Evolutionary conservation across 2,797 vertebrate species (phyloP).

Genomic region (Brachyrhaphis roseni): DNA sequence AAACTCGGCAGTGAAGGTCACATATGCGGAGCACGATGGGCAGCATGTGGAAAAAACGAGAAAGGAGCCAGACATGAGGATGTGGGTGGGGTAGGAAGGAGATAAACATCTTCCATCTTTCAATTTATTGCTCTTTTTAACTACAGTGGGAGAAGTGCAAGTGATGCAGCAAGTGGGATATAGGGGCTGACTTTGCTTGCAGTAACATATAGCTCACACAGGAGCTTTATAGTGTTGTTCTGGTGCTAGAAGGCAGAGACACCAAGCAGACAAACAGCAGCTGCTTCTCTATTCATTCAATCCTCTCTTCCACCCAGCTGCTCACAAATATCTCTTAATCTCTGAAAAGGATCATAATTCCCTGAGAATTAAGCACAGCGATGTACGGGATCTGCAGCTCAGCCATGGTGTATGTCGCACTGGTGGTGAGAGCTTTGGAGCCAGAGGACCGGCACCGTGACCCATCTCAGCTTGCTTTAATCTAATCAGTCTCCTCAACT

Average conservation of each 20-base stretch:
- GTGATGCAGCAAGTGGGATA: constrained; percentile 24
- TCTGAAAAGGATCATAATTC: constrained; percentile 48
- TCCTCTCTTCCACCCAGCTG: constrained; percentile 53
- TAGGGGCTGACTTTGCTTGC: constrained; percentile 16
- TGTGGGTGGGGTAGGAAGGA: not conserved
- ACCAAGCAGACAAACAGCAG: constrained; percentile 62
- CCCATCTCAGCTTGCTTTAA: constrained; percentile 57
- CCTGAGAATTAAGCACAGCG: constrained; percentile 37
- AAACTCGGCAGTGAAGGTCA: constrained; percentile 73
- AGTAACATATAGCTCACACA: constrained; percentile 60
- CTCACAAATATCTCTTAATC: constrained; percentile 54
- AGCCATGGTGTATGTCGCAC: constrained; percentile 19
- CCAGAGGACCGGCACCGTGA: constrained; percentile 58
- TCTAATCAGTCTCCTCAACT: constrained; percentile 70
- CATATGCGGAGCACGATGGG: constrained; percentile 46
- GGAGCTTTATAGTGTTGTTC: constrained; percentile 60
- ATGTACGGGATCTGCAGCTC: constrained; percentile 4
- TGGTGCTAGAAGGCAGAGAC: constrained; percentile 58
- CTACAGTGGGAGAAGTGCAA: constrained; percentile 21
- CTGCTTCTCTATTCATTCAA: constrained; percentile 50
- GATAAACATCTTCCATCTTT: constrained; percentile 60
- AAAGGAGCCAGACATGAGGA: not conserved
- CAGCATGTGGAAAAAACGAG: constrained; percentile 24
- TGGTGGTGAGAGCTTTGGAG: constrained; percentile 45
- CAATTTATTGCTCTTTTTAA: constrained; percentile 48